These are phyloP conservation scores for Tenthredo mesomela DNA, from an alignment of 2,888 invertebrate genomes.

Conservation along the genomic window DNA sequence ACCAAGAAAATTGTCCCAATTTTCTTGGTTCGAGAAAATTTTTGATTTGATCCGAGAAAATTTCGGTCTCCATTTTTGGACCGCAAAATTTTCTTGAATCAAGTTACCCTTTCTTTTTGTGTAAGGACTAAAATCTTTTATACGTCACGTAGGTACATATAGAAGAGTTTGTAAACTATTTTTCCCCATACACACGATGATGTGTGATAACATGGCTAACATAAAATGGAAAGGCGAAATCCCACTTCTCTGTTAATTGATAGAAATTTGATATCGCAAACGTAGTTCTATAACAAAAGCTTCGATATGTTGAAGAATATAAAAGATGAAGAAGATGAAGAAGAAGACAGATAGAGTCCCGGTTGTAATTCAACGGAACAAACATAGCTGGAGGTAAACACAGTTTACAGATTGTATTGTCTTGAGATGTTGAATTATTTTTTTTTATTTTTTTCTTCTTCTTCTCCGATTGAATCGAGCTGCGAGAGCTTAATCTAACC, in stretches of 20 bases:
- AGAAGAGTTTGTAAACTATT: background rate
- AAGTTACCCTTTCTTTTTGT: too few species aligned
- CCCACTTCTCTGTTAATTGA: background rate
- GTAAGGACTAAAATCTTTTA: background rate
- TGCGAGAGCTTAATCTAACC: background rate
- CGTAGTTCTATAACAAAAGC: background rate
- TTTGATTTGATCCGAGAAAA: too few species aligned
- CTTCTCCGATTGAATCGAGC: background rate
- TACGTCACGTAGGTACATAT: background rate
- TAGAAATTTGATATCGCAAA: background rate
- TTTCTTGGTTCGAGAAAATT: too few species aligned
- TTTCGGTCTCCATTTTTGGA: too few species aligned
- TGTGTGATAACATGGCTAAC: background rate
- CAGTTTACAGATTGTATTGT: slow-evolving; percentile 3
- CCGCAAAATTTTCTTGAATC: too few species aligned
- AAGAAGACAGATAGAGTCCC: background rate
- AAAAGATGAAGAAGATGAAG: background rate
- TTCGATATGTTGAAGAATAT: background rate
- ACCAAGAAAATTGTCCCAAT: too few species aligned
- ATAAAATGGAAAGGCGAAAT: background rate
- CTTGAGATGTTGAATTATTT: background rate
- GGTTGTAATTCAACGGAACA: background rate
- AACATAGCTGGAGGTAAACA: background rate
- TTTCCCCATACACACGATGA: background rate
- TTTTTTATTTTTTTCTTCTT: background rate